Evolutionary conservation across 2,888 invertebrate genomes (phyloP), one percentile per base, ranked within the genome.

Genomic region (Iphiclides podalirius): DNA sequence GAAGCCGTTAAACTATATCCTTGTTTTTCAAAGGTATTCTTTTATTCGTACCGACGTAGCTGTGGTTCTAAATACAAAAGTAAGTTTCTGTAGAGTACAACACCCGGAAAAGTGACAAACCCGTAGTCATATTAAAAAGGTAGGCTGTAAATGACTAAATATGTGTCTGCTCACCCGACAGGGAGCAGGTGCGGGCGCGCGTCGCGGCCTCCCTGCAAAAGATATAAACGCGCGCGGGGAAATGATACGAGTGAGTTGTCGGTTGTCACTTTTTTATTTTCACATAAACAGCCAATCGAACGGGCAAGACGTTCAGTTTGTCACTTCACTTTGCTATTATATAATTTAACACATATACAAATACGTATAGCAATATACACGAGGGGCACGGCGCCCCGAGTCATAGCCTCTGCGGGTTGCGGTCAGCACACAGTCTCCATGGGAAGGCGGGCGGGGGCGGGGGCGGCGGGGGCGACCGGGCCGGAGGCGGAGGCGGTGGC

Each of bases 361-460:
- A 60, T 49, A 57, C 57, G 56, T 61, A 57, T 60, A 61, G 55
- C 59, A 40, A 54, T 57, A 59, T 50, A 51, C 47, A 49, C 41
- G 47, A 37, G 39, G 36, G 52, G 49, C 20, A 26, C 49, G 44
- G 47, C 43, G 59, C 55, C 60, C 55, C 59, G 41, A 45, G 26
- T 46, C 53, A 47, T 41, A 34, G 37, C 37, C 47, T 31, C 85
- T 83, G 83, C 69, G 73, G 62, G 78, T 6, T 3, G 20, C 3
- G 78, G 65, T 89, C 83, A 92, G 79, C 92, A 92, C 69, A 91
- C 90, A 38, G 91, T 91, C 79, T 91, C 91, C 90, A 91, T 90
- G 64, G 91, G 91, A 60, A 90, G 64, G 63, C 54, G 74, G 62
- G 53, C 76, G 52, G 89, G 61, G 90, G 90, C 56, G 90, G 90